phyloP scores from a whole-genome alignment of 1,140 invertebrate species.

The Ips typographus region DNA sequence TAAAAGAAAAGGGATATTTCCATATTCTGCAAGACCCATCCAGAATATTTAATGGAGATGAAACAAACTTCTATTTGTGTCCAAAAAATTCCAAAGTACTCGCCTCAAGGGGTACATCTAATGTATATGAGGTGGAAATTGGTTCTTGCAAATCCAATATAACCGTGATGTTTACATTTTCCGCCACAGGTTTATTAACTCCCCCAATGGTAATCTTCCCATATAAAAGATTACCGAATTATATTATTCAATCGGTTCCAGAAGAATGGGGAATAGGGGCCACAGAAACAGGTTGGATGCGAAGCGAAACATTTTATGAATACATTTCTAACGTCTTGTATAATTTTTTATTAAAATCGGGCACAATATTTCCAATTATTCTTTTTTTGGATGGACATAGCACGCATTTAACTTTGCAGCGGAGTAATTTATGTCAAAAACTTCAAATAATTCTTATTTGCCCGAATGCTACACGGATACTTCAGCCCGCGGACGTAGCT shows the following conservation, averaged over 20 bases:
- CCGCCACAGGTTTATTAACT: constrained; percentile 26
- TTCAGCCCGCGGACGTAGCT: constrained; percentile 30
- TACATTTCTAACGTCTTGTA: constrained; percentile 48
- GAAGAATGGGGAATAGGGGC: constrained; percentile 45
- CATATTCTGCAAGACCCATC: too few species aligned
- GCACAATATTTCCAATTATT: constrained; percentile 45
- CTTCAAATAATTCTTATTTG: constrained; percentile 10
- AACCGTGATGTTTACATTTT: constrained; percentile 39
- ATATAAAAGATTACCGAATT: constrained; percentile 37
- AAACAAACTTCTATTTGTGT: too few species aligned
- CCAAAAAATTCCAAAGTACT: too few species aligned
- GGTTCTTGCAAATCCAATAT: constrained; percentile 36
- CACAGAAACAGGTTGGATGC: constrained; percentile 51
- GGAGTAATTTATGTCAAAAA: constrained; percentile 36
- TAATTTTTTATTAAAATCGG: constrained; percentile 40
- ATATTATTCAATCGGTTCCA: constrained; percentile 43
- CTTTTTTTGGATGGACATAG: constrained; percentile 50
- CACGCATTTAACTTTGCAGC: constrained; percentile 42
- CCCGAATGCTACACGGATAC: constrained; percentile 19
- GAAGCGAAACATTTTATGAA: constrained; percentile 46
- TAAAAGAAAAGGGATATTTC: too few species aligned
- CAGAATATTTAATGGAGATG: too few species aligned
- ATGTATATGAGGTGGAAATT: constrained; percentile 46
- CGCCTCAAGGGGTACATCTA: too few species aligned
- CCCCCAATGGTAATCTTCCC: constrained; percentile 42